Conservation (phyloP, 2,888 invertebrate species). For the Thereva unica region DNA sequence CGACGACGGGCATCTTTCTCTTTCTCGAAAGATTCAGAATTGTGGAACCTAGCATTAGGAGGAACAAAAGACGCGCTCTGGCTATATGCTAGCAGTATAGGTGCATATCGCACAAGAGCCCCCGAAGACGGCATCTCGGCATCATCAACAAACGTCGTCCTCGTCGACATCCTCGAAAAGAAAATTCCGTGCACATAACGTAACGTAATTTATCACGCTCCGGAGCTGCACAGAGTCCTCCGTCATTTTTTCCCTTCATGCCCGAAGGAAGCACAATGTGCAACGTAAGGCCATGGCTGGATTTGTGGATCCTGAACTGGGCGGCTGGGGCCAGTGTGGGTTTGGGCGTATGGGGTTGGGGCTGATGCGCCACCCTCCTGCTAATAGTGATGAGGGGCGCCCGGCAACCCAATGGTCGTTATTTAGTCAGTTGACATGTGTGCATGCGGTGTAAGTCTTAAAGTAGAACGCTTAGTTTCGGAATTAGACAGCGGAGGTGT, state of each 20-base stretch:
- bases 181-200: slow-evolving; percentile 42
- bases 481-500: neutral
- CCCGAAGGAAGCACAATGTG: slow-evolving; percentile 41
- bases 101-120: slow-evolving; percentile 30
- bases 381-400: slow-evolving; percentile 31
- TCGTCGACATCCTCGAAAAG: slow-evolving; percentile 36
- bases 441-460: slow-evolving; percentile 32
- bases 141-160: slow-evolving; percentile 35
- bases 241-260: slow-evolving; percentile 38
- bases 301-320: neutral
- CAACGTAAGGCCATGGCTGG: slow-evolving; percentile 41
- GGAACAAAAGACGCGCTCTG: slow-evolving; percentile 17
- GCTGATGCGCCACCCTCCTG: slow-evolving; percentile 35
- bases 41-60: slow-evolving; percentile 23
- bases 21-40: neutral
- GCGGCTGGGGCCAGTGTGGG: too few species aligned
- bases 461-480: slow-evolving; percentile 18
- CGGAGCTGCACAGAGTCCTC: slow-evolving; percentile 38
- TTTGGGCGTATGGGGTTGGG: slow-evolving; percentile 5
- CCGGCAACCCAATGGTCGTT: slow-evolving; percentile 32
- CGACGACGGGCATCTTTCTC: too few species aligned
- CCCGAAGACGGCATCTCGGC: slow-evolving; percentile 32
- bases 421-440: slow-evolving; percentile 33
- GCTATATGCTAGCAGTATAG: too few species aligned
- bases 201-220: slow-evolving; percentile 43